Evolutionary conservation across 2,113 vertebrate species (phyloP).

Genomic region (Oryzias woworae): DNA sequence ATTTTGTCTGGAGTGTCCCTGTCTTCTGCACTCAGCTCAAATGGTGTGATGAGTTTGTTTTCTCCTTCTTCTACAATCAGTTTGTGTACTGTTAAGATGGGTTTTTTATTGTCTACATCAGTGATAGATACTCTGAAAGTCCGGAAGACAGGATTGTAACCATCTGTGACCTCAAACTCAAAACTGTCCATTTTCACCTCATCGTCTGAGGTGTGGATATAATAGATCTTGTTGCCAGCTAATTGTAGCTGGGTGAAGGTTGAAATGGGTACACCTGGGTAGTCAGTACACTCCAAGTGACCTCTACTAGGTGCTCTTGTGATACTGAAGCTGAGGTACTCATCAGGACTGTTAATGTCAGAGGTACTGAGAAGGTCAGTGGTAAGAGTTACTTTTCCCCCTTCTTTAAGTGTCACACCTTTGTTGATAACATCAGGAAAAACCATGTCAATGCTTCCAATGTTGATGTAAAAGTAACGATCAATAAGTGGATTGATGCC

Average conservation of each 20-base stretch:
- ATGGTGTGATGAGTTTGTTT: conserved; percentile 92
- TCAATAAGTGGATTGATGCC: conserved; percentile 92
- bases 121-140: conserved; percentile 95
- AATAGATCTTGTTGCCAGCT: conserved; percentile 96
- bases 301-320: conserved; percentile 90
- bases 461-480: conserved; percentile 92
- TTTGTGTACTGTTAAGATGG: conserved; percentile 85
- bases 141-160: conserved; percentile 92
- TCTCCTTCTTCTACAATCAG: conserved; percentile 86
- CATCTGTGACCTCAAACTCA: conserved; percentile 97
- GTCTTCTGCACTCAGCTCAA: conserved; percentile 92
- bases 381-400: conserved; percentile 91
- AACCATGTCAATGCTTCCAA: conserved; percentile 88
- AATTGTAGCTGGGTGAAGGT: conserved; percentile 93
- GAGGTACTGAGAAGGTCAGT: conserved; percentile 95
- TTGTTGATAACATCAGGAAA: conserved; percentile 95
- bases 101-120: conserved; percentile 97
- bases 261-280: conserved; percentile 83
- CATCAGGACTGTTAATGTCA: conserved; percentile 95
- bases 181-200: conserved; percentile 98
- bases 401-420: conserved; percentile 94
- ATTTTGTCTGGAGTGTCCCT: conserved; percentile 86
- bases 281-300: conserved; percentile 90
- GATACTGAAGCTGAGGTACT: conserved; percentile 91
- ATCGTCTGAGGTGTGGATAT: conserved; percentile 94